Conservation (phyloP, 2,797 vertebrate species). For the Podargus strigoides region DNA sequence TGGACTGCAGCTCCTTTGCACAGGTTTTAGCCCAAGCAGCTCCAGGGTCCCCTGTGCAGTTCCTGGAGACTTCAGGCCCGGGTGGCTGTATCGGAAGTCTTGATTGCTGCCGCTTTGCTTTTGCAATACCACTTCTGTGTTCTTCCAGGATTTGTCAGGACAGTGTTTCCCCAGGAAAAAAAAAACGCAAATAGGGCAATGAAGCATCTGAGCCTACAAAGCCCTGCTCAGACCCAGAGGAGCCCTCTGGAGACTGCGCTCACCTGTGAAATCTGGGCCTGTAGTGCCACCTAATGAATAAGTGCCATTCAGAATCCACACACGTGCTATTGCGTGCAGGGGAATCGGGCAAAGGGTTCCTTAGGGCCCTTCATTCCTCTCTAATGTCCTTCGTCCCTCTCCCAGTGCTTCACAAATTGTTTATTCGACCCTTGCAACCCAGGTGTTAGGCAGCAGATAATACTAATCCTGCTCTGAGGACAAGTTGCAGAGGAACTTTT, state of each 20-base stretch:
- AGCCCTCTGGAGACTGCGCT: not conserved
- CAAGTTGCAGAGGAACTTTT: not conserved
- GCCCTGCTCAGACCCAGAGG: not conserved
- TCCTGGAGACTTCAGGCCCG: not conserved
- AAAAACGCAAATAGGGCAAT: not conserved
- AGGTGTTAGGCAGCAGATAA: not conserved
- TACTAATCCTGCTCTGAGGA: not conserved
- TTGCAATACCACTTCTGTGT: not conserved
- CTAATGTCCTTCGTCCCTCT: not conserved
- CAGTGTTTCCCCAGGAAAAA: not conserved
- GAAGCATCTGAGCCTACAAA: not conserved
- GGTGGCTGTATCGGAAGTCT: not conserved
- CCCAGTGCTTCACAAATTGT: not conserved
- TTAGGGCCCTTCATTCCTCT: not conserved
- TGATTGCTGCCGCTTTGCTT: not conserved
- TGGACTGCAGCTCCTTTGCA: not conserved
- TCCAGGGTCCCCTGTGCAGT: not conserved
- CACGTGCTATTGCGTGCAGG: accelerated
- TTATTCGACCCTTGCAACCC: not conserved
- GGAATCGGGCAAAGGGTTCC: not conserved
- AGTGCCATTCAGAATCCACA: not conserved
- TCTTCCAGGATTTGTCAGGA: not conserved
- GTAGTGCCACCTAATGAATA: constrained; percentile 61
- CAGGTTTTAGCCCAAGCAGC: not conserved
- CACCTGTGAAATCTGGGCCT: not conserved